Base-by-base conservation (phyloP, 30 jellyfish, hydroid and myxozoan genomes). In the Sanderia malayensis region DNA sequence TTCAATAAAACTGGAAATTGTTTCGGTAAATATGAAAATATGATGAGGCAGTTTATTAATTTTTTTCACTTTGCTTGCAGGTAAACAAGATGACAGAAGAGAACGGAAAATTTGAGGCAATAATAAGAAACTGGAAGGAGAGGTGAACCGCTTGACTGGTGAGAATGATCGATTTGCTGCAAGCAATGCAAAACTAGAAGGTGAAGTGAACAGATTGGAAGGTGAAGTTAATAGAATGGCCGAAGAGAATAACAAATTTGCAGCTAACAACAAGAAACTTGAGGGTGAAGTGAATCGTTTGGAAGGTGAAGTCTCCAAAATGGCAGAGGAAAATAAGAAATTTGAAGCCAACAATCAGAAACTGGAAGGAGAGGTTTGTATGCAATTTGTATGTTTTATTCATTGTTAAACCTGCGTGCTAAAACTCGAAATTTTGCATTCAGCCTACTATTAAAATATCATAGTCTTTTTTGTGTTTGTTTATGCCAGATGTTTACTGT, bases 281-380 rank as follows among this genome's bases (percentile, higher is more conserved):
- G 92, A 86, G 1, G 92, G 74, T 22, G 88, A 74, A 77, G 77
- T 74, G 4, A 79, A 66, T 73, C 80, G 81, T 23, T 63, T 79
- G 17, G 47, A 31, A 33, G 92, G 83, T 2, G 83, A 79, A 44
- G 81, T 62, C 15, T 47, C 62, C 58, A 81, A 87, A 76, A 71
- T 87, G 88, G 78, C 88, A 17, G 94, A 74, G 75, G 89, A 88
- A 59, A 87, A 87, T 71, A 87, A 80, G 66, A 90, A 87, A 68
- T 87, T 74, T 59, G 96, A 73, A 61, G 96, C 75, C 18, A 87
- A 79, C 30, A 86, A 86, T 61, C 59, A 70, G 67, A 86, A 86
- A 63, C 62, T 87, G n/a, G 89, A 87, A 61, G 78, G 81, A 44
- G 81, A 78, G 25, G 81, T 78, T 13, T 18, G 64, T 49, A n/a